Evolutionary conservation across 2,113 vertebrate species (phyloP), one percentile per base, ranked within the genome.

Genomic region (Pseudorectes ferrugineus): DNA sequence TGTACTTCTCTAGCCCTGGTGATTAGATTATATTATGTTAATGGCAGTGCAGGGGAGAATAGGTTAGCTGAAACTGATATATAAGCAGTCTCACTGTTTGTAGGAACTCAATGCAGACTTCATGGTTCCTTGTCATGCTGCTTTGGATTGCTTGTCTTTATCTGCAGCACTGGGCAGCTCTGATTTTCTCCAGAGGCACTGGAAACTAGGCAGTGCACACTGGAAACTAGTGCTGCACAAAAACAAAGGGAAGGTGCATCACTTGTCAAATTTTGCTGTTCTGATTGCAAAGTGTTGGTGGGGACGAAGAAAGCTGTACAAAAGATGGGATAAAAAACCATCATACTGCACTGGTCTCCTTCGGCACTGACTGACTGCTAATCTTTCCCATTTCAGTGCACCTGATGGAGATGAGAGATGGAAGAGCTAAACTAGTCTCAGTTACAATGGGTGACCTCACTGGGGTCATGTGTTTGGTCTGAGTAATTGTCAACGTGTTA

Each of bases 371-470:
- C 62, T 75, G 76, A 35, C 36, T 72, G 48, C 71, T 80, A 42
- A 68, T 86, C 61, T 92, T 91, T 83, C 85, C 87, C 77, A 86
- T 83, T 95, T 96, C 88, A 85, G 40, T n/a, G 63, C 70, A 81
- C 43, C 59, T 91, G 51, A 83, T 74, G 74, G 92, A 91, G 85
- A 96, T 9, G 40, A 96, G 93, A 77, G 89, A 81, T 15, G 29
- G 67, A 91, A 54, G 20, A 66, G 51, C 58, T 76, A 81, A 91
- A 38, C 67, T n/a, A 45, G 57, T 82, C 89, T 92, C 77, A 58
- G 19, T 79, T 83, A 86, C 46, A 74, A 75, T 17, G 36, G 23
- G 45, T 46, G 79, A 59, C 42, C 67, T 88, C 67, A 35, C 55
- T 5, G 70, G 73, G 89, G 89, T 96, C 73, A 46, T 52, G 75